phyloP scores from a whole-genome alignment of 2,888 invertebrate species.

The Hyposoter dolosus region DNA sequence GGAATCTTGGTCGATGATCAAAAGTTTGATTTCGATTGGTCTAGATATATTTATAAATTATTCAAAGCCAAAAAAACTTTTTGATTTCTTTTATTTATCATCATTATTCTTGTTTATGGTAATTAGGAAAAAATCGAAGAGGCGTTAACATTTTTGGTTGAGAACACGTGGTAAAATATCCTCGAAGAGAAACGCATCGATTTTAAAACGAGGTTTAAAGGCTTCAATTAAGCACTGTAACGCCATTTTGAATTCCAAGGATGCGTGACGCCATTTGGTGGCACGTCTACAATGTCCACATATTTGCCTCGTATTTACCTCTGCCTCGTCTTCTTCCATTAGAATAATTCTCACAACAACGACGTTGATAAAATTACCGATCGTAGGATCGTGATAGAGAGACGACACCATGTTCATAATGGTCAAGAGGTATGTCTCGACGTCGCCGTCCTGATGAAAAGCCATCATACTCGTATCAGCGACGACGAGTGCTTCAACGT shows the following conservation, averaged over 20 bases:
- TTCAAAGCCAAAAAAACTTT: too few species aligned
- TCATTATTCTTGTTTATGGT: too few species aligned
- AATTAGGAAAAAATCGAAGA: background rate
- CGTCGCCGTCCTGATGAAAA: slow-evolving; percentile 92
- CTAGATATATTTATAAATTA: too few species aligned
- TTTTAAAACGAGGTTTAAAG: background rate
- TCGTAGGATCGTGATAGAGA: slow-evolving; percentile 94
- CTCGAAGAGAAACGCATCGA: background rate
- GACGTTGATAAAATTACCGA: slow-evolving; percentile 95
- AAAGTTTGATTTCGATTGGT: background rate
- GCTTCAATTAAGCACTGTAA: background rate
- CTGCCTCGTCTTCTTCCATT: slow-evolving; percentile 88
- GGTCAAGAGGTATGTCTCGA: slow-evolving; percentile 94
- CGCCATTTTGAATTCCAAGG: slow-evolving; percentile 17
- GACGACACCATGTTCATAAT: slow-evolving; percentile 97
- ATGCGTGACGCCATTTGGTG: background rate
- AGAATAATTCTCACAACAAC: slow-evolving; percentile 95
- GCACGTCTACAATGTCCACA: background rate
- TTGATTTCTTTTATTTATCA: too few species aligned
- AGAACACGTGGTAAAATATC: background rate
- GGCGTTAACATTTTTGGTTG: background rate
- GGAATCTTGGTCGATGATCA: background rate
- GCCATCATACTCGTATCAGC: slow-evolving; percentile 95
- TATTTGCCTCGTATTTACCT: too few species aligned
- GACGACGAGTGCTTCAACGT: slow-evolving; percentile 94